Evolutionary conservation across 2,113 vertebrate genomes (phyloP), one percentile per base, ranked within the genome.

Genomic region (Electrona antarctica): DNA sequence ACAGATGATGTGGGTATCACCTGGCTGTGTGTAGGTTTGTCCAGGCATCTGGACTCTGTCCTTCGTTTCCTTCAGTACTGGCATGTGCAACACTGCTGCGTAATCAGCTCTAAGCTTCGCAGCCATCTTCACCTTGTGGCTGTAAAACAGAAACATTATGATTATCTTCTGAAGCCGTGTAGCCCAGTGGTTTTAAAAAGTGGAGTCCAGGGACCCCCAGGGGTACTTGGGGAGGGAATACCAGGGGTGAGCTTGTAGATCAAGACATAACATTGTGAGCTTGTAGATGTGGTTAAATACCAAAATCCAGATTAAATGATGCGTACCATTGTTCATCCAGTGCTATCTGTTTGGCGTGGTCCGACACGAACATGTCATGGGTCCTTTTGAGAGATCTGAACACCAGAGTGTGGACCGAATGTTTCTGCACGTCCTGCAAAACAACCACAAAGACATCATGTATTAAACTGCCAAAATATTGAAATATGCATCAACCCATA

Each of bases 371-470:
- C 97, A 99, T 98, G 62, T 99, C 98, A 85, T 99, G 98, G 3
- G 95, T 98, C 85, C 97, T 95, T 80, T 99, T 99, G 65, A 99
- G 90, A n/a, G 98, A 99, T 14, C 98, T 95, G 93, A 99, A 99
- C 75, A 99, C 96, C 84, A 99, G 90, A 0, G 98, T 98, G 90
- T 98, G 97, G 75, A 99, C 97, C 28, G 97, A 99, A 80, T 99
- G 97, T 72, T 98, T 99, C 9, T 99, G 98, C 14, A 99, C 98
- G 57, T 98, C 98, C 97, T 98, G 85, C 33, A 80, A 70, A 15
- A 13, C 11, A 14, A 7, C 59, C 59, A 48, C 33, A 47, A 62
- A 66, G 49, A 64, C 14, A 41, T 41, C 33, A 41, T 6, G 33
- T 41, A 41, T 41, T 41, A 41, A 41, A 41, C 33, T 6, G 2